Evolutionary conservation across 92 coral and sea anemone genomes (phyloP), one percentile per base, ranked within the genome.

Genomic region (Heteractis magnifica): DNA sequence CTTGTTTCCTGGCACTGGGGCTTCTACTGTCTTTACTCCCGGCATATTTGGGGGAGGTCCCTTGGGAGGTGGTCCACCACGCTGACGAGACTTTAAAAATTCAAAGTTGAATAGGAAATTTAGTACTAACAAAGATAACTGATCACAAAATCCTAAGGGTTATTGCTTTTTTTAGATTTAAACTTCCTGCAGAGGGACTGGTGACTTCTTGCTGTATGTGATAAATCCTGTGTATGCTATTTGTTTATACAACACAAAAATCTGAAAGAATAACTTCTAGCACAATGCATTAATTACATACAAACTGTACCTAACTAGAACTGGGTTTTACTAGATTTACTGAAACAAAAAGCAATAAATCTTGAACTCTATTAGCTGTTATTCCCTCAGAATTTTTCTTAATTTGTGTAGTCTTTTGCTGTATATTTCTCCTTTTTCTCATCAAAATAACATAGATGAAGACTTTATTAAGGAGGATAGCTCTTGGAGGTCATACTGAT

Each of bases 21-120:
- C 88, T 70, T 97, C 99, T 14, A 93, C 86, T 16, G 92, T 83
- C 56, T 79, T 86, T 12, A 97, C 86, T 7, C 99, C 99, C 23
- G 99, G 99, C 90, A 89, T 92, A 79, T 95, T 97, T 6, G 98
- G 92, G 2, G 97, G 94, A 13, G 97, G 97, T n/a, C 98, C 99
- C 71, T 91, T 89, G 13, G 97, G 91, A 0, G 98, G 97, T 10
- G 97, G 95, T 0, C 97, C 98, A 9, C 99, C 99, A 49, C 99
- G 83, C 81, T 94, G 97, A 52, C 98, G 91, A 13, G 99, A 97
- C 98, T 97, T 76, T 0, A 82, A 14, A 14, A 77, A 68, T 68
- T 18, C 34, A 51, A 75, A 68, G 73, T 68, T 8, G 49, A 26
- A 26, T 20, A 26, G 14, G 15, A 23, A 20, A 68, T 68, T 68